Percentiles rank a stretch among this genome's conserved stretches.
These are phyloP conservation scores for Galaxias olidus DNA, from an alignment of 2,797 vertebrate species.

Conservation along the genomic window DNA sequence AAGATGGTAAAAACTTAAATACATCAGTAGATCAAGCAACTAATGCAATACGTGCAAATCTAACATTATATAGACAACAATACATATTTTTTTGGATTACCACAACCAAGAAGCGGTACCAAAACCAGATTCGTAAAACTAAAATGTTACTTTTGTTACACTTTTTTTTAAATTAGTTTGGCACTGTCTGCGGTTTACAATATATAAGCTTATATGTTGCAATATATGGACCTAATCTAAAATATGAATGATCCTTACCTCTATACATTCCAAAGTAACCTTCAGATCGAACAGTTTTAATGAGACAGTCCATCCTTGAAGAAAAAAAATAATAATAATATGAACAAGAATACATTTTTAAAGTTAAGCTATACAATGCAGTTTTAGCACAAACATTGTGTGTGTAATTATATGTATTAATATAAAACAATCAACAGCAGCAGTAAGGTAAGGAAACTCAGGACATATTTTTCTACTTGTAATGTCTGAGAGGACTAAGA, in stretches of 20 bases:
- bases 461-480: background rate
- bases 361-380: background rate
- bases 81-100: too few relatives aligned
- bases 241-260: conserved; percentile 74
- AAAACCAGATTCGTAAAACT: too few relatives aligned
- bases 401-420: too few relatives aligned
- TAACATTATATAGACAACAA: too few relatives aligned
- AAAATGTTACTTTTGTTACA: background rate
- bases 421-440: too few relatives aligned
- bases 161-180: background rate
- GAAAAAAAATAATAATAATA: background rate
- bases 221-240: conserved; percentile 6
- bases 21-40: too few relatives aligned
- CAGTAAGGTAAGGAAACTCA: too few relatives aligned
- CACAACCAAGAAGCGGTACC: too few relatives aligned
- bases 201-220: background rate
- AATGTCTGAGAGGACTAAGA: background rate
- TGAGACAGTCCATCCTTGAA: conserved; percentile 83
- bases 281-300: conserved; percentile 83
- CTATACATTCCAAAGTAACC: conserved; percentile 90
- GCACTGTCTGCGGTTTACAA: background rate
- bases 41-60: too few relatives aligned
- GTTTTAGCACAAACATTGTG: too few relatives aligned
- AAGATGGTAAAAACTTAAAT: too few relatives aligned
- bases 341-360: background rate